Conservation (phyloP, 2,888 invertebrate species). For the Pemphredon lugubris region DNA sequence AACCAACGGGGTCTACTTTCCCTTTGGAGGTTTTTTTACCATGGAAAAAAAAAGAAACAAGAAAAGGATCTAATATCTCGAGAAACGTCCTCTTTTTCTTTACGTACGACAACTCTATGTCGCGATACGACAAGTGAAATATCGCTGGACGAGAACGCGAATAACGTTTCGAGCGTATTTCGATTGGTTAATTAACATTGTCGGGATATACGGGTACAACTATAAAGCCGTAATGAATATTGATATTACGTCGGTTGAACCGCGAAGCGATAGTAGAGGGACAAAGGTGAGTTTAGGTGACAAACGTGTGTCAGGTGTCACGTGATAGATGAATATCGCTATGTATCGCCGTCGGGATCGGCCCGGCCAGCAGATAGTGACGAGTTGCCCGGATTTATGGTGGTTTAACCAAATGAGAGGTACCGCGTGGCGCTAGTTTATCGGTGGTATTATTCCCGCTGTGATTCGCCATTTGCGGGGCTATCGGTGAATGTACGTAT, state of each 20-base stretch:
- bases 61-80: no score
- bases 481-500: slow-evolving; percentile 2
- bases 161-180: no score
- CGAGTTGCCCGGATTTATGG: slow-evolving; percentile 66
- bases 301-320: slow-evolving; percentile 65
- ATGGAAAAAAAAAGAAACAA: slow-evolving; percentile 14
- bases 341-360: slow-evolving; percentile 37
- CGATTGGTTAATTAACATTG: no score
- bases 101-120: no score
- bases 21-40: slow-evolving; percentile 8
- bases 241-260: not conserved
- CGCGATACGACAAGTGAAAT: no score
- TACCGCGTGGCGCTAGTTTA: slow-evolving; percentile 53
- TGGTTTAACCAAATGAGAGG: slow-evolving; percentile 61
- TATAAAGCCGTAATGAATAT: not conserved
- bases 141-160: no score
- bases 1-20: slow-evolving; percentile 35
- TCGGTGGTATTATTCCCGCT: slow-evolving; percentile 39
- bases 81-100: no score
- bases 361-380: slow-evolving; percentile 62
- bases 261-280: slow-evolving; percentile 41
- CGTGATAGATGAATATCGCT: slow-evolving; percentile 64
- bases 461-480: slow-evolving; percentile 35
- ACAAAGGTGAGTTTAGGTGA: slow-evolving; percentile 60
- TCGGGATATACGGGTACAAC: not conserved